Percentiles rank a stretch among this genome's conserved stretches.
Evolutionary conservation across 2,797 vertebrate species (phyloP).

Genomic region (Apogon hyalosoma): DNA sequence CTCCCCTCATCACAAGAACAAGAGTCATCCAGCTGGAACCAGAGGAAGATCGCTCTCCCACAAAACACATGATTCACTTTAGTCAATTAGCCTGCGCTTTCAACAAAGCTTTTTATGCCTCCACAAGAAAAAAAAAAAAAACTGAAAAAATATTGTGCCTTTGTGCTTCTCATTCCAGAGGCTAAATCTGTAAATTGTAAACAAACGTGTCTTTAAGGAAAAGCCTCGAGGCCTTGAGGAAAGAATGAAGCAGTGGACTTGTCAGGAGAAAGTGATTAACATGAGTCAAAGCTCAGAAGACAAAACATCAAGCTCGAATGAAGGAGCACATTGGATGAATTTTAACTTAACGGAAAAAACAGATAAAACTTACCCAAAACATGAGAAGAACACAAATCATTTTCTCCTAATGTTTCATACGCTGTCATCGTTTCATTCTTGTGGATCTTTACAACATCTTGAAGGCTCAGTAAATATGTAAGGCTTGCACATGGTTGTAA

Average conservation of each 20-base stretch:
- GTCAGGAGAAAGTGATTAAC: conserved; percentile 36
- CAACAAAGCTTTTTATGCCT: conserved; percentile 63
- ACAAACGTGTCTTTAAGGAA: conserved; percentile 54
- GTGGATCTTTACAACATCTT: no score
- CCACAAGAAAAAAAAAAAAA: conserved; percentile 30
- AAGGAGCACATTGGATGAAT: conserved; percentile 54
- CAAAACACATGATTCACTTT: conserved; percentile 76
- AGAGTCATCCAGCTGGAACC: conserved; percentile 68
- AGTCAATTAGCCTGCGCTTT: conserved; percentile 71
- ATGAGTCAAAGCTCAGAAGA: conserved; percentile 14
- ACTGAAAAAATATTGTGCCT: conserved; percentile 29
- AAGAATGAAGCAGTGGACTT: conserved; percentile 23
- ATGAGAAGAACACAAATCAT: conserved; percentile 26
- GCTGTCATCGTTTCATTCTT: background rate
- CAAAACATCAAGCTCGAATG: conserved; percentile 20
- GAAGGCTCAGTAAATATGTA: no score
- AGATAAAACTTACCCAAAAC: no score
- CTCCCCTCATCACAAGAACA: conserved; percentile 58
- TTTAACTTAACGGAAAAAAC: conserved; percentile 14
- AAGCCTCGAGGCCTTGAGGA: conserved; percentile 19
- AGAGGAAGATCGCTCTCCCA: conserved; percentile 55
- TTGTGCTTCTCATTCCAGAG: conserved; percentile 60
- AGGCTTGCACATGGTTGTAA: no score
- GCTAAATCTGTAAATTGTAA: conserved; percentile 60
- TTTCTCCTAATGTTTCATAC: conserved; percentile 3